These are phyloP conservation scores for Drosophila ficusphila DNA, from an alignment of 1,140 invertebrate genomes.

Conservation along the genomic window DNA sequence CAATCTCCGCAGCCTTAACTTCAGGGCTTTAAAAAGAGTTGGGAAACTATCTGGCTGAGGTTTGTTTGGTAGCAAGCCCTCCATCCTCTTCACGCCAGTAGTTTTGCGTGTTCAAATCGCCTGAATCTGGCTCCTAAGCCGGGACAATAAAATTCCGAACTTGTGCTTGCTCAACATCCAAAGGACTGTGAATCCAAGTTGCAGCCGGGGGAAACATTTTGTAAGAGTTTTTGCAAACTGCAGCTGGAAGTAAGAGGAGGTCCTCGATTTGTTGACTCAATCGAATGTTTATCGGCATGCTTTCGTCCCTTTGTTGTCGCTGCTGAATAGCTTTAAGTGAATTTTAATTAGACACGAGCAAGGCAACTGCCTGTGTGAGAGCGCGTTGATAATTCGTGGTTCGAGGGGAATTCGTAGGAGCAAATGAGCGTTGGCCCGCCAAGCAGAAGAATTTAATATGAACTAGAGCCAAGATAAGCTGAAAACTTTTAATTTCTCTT, in stretches of 20 bases:
- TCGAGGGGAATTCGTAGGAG: no score
- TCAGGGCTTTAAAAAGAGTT: neutral
- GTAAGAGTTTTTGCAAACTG: neutral
- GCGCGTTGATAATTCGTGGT: neutral
- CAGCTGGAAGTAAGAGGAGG: neutral
- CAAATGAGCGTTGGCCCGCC: slow-evolving; percentile 24
- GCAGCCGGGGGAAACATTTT: neutral
- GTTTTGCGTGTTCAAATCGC: slow-evolving; percentile 29
- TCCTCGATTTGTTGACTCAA: slow-evolving; percentile 21
- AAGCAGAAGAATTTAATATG: slow-evolving; percentile 28
- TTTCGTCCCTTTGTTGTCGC: slow-evolving; percentile 11
- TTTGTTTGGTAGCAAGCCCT: slow-evolving; percentile 13
- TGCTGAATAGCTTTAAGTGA: slow-evolving; percentile 34
- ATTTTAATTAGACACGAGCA: slow-evolving; percentile 45
- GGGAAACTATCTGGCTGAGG: neutral
- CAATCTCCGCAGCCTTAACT: neutral
- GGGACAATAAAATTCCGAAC: slow-evolving; percentile 57
- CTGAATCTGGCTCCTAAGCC: slow-evolving; percentile 26
- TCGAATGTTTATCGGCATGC: slow-evolving; percentile 5
- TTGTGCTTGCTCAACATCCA: slow-evolving; percentile 27
- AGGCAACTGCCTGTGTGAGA: neutral
- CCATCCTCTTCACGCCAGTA: neutral
- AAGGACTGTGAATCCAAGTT: slow-evolving; percentile 12
- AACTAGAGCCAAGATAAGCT: slow-evolving; percentile 1
- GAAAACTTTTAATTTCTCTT: slow-evolving; percentile 62